Base-by-base conservation (phyloP, 2,113 vertebrate species). In the Corvus hawaiiensis region DNA sequence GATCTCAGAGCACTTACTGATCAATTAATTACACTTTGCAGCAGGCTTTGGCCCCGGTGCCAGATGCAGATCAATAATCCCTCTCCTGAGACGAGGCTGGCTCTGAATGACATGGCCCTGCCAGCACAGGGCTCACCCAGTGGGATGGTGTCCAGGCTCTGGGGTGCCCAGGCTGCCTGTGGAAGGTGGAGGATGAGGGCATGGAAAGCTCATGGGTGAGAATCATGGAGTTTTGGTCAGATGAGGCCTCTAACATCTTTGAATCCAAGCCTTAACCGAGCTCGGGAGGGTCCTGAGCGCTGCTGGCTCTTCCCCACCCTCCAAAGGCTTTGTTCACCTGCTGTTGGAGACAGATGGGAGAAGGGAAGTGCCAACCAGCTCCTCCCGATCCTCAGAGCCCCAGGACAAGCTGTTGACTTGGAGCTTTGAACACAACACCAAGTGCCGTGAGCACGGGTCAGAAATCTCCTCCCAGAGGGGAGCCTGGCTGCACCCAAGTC, bases 21-120 rank as follows among this genome's bases (percentile, higher is more conserved):
- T 94, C 94, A 94, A 95, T 94, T 96, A 88, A 92, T 96, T 96
- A 92, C 87, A 52, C 37, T 82, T 87, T 90, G 69, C 83, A 95
- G 83, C 86, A 77, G 72, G 75, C 71, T 59, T 37, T 76, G 5
- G 8, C 66, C 63, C 15, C 14, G 5, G 33, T 1, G 17, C 52
- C 46, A 27, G 83, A 26, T 76, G 67, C 44, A 16, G 93, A 95
- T 94, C 94, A 22, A 80, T 90, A 86, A 59, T 46, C 67, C 41
- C 58, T 56, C 58, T 68, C 44, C 49, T 21, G 71, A 35, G 85
- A 55, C 0, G 2, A 1, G 6, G 39, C 73, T 3, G 6, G 33
- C 41, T 26, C 49, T 4, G 10, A 51, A 1, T 1, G 1, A 9
- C 2, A 4, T 0, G 1, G 56, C 61, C 9, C 3, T 58, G 62